Conservation (phyloP, 2,888 invertebrate genomes). For the Caenorhabditis angaria region DNA sequence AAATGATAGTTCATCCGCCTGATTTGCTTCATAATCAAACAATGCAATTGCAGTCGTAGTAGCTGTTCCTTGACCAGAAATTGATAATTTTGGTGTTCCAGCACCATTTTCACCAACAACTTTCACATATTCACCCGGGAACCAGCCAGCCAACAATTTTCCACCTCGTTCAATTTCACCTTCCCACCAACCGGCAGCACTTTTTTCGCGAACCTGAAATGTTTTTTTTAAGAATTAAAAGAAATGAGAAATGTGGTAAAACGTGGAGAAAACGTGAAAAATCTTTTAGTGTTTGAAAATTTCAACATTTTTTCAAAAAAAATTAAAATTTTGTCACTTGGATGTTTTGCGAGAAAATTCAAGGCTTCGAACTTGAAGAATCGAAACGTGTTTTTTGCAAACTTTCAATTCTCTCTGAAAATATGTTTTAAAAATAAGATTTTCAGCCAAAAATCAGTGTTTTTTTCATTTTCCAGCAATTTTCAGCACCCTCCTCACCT, state of each 20-base stretch:
- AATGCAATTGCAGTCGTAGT: slow-evolving; percentile 49
- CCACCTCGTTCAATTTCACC: slow-evolving; percentile 82
- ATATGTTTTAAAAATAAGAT: not conserved
- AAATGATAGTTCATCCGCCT: slow-evolving; percentile 67
- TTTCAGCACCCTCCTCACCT: too few relatives aligned
- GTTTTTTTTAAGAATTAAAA: not conserved
- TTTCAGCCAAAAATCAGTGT: too few relatives aligned
- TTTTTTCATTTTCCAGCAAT: too few relatives aligned
- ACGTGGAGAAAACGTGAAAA: too few relatives aligned
- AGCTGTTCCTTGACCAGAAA: not conserved
- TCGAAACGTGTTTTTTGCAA: not conserved
- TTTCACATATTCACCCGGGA: slow-evolving; percentile 97
- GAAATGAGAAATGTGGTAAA: too few relatives aligned
- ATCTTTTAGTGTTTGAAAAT: too few relatives aligned
- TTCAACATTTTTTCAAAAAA: slow-evolving; percentile 3
- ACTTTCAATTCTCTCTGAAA: not conserved
- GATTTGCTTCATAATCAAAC: slow-evolving; percentile 69
- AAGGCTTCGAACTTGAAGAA: not conserved
- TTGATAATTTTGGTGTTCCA: not conserved
- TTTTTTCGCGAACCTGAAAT: slow-evolving; percentile 92
- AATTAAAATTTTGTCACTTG: slow-evolving; percentile 8
- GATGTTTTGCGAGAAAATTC: not conserved
- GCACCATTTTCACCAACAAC: slow-evolving; percentile 67
- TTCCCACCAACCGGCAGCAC: slow-evolving; percentile 99
- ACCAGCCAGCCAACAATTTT: slow-evolving; percentile 91